Evolutionary conservation across 2,113 vertebrate species (phyloP).

Genomic region (Microtus montanus): DNA sequence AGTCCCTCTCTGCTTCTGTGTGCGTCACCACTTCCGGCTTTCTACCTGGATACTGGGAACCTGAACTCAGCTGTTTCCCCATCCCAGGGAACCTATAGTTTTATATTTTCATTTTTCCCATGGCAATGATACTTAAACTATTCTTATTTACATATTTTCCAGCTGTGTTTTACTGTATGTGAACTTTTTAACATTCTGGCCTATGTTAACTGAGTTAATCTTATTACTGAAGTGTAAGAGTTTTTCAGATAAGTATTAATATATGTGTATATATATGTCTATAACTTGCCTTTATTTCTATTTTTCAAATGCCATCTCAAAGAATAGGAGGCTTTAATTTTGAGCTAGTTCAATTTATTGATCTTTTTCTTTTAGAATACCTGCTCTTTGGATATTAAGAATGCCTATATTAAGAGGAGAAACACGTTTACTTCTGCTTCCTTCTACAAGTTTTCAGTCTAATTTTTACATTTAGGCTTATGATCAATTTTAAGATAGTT

Average conservation of each 20-base stretch:
- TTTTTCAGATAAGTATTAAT: neutral
- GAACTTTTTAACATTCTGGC: neutral
- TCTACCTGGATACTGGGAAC: neutral
- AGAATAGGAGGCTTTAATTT: constrained; percentile 33
- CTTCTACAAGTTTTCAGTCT: constrained; percentile 36
- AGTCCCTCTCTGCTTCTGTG: no score
- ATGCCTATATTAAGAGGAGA: neutral
- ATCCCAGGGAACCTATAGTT: neutral
- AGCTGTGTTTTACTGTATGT: neutral
- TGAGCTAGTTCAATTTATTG: neutral
- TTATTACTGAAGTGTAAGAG: neutral
- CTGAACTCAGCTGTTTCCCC: neutral
- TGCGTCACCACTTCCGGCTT: neutral
- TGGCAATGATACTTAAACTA: neutral
- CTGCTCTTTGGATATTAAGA: neutral
- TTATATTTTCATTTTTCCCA: neutral
- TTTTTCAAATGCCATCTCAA: neutral
- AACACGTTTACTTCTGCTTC: neutral
- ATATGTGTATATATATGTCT: neutral
- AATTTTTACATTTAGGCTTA: constrained; percentile 32
- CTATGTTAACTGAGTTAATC: neutral
- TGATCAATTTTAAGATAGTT: constrained; percentile 59
- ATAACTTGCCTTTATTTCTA: neutral
- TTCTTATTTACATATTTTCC: constrained; percentile 38
- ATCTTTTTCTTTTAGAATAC: neutral